Evolutionary conservation across 2,113 vertebrate species (phyloP).

Genomic region (Caretta caretta): DNA sequence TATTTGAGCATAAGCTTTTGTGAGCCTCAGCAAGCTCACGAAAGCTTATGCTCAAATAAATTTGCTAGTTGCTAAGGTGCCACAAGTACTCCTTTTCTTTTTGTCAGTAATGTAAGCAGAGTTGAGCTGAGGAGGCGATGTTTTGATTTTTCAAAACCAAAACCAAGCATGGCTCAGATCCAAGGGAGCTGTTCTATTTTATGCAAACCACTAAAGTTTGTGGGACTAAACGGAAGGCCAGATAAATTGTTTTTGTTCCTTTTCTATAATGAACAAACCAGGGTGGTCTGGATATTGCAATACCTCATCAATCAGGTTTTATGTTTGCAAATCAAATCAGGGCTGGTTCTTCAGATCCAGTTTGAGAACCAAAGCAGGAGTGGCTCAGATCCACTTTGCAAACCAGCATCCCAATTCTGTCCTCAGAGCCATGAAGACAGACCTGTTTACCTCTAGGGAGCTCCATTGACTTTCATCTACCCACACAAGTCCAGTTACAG

Average conservation of each 20-base stretch:
- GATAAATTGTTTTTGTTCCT: not conserved
- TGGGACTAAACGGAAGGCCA: not conserved
- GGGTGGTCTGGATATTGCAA: not conserved
- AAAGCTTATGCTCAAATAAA: too few relatives aligned
- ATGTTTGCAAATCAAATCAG: not conserved
- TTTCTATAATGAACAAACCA: not conserved
- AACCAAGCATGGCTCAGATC: not conserved
- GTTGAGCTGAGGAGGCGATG: not conserved
- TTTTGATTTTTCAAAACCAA: not conserved
- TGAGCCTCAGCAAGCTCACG: too few relatives aligned
- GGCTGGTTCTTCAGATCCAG: not conserved
- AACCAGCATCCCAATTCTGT: not conserved
- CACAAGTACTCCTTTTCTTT: too few relatives aligned
- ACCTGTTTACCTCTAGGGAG: rapidly evolving
- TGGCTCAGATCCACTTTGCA: not conserved
- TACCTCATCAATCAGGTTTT: rapidly evolving
- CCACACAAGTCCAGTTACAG: rapidly evolving
- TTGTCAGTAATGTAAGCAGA: not conserved
- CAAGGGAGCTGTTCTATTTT: not conserved
- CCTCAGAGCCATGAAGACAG: not conserved
- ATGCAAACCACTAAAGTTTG: not conserved
- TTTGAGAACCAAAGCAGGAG: not conserved
- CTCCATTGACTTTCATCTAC: not conserved
- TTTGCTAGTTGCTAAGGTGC: too few relatives aligned
- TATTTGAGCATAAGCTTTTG: too few relatives aligned